Percentiles rank a stretch among this genome's conserved stretches.
These are phyloP conservation scores for Zosterops japonicus DNA, from an alignment of 2,113 vertebrate species.

Conservation along the genomic window DNA sequence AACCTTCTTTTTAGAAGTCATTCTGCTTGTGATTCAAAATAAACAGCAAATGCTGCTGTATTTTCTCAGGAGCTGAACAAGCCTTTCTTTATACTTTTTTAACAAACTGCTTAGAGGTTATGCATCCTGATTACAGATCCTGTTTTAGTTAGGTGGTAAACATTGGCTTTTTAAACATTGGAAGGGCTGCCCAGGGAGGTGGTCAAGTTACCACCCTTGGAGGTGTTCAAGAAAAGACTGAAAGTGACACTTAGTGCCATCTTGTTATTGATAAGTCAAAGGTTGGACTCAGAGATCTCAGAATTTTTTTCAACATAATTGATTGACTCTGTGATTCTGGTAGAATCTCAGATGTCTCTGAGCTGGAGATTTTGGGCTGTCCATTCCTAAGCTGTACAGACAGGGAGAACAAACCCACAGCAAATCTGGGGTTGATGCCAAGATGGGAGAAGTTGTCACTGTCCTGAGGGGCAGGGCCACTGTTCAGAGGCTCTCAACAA, in stretches of 20 bases:
- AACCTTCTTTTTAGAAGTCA: not conserved
- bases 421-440: not conserved
- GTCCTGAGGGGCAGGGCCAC: not conserved
- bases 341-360: not conserved
- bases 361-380: not conserved
- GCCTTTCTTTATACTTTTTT: not conserved
- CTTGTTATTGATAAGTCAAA: not conserved
- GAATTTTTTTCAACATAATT: not conserved
- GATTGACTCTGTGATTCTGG: not conserved
- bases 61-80: not conserved
- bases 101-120: not conserved
- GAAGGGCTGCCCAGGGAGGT: too few relatives aligned
- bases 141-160: not conserved
- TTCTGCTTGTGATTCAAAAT: not conserved
- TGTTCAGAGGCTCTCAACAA: not conserved
- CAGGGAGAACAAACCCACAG: rapidly evolving
- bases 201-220: not conserved
- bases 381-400: not conserved
- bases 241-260: not conserved
- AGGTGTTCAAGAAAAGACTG: not conserved
- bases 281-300: not conserved
- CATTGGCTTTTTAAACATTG: not conserved
- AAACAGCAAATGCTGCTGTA: not conserved
- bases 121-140: not conserved
- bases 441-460: not conserved